phyloP scores from a whole-genome alignment of 2,888 invertebrate species.

The Nomada flava region DNA sequence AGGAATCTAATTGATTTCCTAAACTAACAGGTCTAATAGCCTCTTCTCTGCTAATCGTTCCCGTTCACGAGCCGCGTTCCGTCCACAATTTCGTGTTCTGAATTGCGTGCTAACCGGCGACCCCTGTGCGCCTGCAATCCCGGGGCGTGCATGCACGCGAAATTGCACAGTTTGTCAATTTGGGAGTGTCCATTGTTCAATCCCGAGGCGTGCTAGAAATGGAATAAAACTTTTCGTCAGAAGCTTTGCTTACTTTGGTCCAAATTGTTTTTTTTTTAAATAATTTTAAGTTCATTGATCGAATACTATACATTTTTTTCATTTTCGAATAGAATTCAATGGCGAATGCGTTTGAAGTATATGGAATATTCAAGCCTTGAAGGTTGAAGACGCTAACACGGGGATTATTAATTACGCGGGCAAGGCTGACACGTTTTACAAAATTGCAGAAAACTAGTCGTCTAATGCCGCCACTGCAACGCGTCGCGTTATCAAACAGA shows the following conservation, averaged over 20 bases:
- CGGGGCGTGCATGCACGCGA: not conserved
- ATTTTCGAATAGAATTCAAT: no score
- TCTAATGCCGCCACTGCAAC: not conserved
- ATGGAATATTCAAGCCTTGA: not conserved
- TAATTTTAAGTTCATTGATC: no score
- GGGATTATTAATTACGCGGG: not conserved
- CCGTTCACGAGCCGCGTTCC: conserved; percentile 25
- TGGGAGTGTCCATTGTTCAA: not conserved
- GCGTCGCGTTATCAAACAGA: conserved; percentile 24
- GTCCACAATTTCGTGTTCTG: conserved; percentile 28
- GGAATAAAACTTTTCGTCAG: no score
- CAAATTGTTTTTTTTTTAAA: not conserved
- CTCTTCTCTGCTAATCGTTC: conserved; percentile 41
- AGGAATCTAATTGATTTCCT: conserved; percentile 44
- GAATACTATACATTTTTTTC: no score
- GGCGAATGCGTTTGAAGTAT: not conserved
- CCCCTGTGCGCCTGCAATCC: conserved; percentile 1
- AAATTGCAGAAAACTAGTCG: not conserved
- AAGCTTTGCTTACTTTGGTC: no score
- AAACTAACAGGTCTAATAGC: conserved; percentile 46
- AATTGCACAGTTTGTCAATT: conserved; percentile 20
- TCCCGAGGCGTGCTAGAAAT: no score
- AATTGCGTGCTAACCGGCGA: conserved; percentile 1
- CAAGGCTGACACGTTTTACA: conserved; percentile 4
- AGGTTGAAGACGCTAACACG: not conserved